phyloP scores from a whole-genome alignment of 2,113 vertebrate genomes.

The Opisthocomus hoazin region DNA sequence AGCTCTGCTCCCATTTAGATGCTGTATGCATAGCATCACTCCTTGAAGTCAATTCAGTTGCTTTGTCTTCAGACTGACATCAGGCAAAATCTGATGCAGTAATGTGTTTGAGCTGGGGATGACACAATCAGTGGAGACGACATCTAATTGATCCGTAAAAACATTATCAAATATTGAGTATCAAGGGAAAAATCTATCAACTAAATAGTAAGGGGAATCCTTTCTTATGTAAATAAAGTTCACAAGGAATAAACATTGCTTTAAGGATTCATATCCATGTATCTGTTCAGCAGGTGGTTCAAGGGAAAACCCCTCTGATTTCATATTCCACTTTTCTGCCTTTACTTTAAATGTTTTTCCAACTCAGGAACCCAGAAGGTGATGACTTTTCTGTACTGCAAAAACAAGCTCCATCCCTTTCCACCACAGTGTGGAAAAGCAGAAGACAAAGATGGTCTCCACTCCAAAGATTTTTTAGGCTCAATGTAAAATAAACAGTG shows the following conservation, averaged over 20 bases:
- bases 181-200: neutral
- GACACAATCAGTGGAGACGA: neutral
- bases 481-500: neutral
- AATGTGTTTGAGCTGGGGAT: neutral
- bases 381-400: neutral
- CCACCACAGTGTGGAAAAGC: neutral
- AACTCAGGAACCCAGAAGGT: neutral
- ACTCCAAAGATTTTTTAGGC: neutral
- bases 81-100: neutral
- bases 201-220: neutral
- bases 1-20: neutral
- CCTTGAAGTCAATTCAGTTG: neutral
- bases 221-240: neutral
- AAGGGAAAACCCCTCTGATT: neutral
- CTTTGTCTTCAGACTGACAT: neutral
- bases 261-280: neutral
- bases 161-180: neutral
- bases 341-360: neutral
- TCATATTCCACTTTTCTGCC: neutral
- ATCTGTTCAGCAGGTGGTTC: neutral
- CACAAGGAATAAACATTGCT: neutral
- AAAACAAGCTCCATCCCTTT: neutral
- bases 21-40: neutral
- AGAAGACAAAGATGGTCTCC: neutral
- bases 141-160: neutral